Conservation (phyloP, 1,140 invertebrate genomes). For the Lepidotrigona ventralis region DNA sequence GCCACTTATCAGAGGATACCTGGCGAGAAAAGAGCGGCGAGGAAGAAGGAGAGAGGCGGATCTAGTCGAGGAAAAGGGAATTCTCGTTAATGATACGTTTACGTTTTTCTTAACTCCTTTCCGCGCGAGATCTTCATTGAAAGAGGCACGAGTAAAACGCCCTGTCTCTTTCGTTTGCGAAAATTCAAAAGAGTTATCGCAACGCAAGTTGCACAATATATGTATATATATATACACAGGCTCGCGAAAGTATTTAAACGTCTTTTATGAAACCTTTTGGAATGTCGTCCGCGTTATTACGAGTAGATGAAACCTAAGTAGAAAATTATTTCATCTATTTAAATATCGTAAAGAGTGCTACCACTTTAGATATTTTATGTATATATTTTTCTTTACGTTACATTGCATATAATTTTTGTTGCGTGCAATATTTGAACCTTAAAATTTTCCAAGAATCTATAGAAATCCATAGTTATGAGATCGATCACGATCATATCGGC, state of each 20-base stretch:
- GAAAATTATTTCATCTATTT: too few species aligned
- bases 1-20: constrained; percentile 9
- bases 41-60: background rate
- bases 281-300: background rate
- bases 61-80: constrained; percentile 15
- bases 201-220: background rate
- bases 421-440: too few species aligned
- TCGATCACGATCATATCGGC: too few species aligned
- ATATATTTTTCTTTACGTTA: too few species aligned
- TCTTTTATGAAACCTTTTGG: background rate
- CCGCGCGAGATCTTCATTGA: background rate
- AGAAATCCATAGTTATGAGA: too few species aligned
- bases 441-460: too few species aligned
- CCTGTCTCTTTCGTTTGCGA: background rate
- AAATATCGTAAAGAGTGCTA: too few species aligned
- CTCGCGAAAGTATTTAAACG: background rate
- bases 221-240: too few species aligned
- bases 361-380: too few species aligned
- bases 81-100: constrained; percentile 35
- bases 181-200: background rate
- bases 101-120: background rate
- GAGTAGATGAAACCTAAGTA: too few species aligned
- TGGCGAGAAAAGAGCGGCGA: background rate
- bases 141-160: background rate
- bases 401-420: too few species aligned